These are phyloP conservation scores for Lamellibrachia luymesi DNA, from an alignment of 1,140 invertebrate species.

Conservation along the genomic window DNA sequence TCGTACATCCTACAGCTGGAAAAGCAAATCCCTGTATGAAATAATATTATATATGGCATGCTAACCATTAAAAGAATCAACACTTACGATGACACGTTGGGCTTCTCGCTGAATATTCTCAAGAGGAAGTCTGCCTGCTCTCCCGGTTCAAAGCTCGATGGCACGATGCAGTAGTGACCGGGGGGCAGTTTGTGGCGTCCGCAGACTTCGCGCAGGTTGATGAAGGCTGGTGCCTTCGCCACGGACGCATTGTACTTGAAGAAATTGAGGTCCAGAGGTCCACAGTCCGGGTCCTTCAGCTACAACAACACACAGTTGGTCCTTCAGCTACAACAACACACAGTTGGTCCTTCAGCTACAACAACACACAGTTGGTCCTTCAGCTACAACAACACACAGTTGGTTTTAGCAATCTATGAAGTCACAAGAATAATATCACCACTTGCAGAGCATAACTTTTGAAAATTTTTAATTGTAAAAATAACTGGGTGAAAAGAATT, in stretches of 20 bases:
- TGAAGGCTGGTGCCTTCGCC: conserved; percentile 75
- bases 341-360: conserved; percentile 60
- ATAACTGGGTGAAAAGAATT: no score
- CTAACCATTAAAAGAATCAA: not conserved
- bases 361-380: conserved; percentile 56
- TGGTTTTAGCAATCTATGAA: no score
- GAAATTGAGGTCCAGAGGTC: conserved; percentile 84
- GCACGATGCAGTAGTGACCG: conserved; percentile 67
- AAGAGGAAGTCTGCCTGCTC: conserved; percentile 64
- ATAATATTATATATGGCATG: not conserved
- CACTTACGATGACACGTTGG: conserved; percentile 27
- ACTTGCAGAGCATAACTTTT: no score
- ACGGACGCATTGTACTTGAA: conserved; percentile 94
- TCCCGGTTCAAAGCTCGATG: conserved; percentile 65
- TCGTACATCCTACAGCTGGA: no score
- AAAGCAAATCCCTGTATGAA: not conserved
- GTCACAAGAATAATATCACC: no score
- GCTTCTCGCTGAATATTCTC: conserved; percentile 71
- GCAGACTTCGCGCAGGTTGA: conserved; percentile 40
- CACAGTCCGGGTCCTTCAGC: conserved; percentile 64
- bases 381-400: conserved; percentile 56
- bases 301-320: conserved; percentile 41
- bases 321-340: conserved; percentile 61
- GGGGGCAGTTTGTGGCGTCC: conserved; percentile 52
- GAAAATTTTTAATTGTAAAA: no score